Evolutionary conservation across 2,797 vertebrate species (phyloP).

Genomic region (Otolemur crassicaudatus): DNA sequence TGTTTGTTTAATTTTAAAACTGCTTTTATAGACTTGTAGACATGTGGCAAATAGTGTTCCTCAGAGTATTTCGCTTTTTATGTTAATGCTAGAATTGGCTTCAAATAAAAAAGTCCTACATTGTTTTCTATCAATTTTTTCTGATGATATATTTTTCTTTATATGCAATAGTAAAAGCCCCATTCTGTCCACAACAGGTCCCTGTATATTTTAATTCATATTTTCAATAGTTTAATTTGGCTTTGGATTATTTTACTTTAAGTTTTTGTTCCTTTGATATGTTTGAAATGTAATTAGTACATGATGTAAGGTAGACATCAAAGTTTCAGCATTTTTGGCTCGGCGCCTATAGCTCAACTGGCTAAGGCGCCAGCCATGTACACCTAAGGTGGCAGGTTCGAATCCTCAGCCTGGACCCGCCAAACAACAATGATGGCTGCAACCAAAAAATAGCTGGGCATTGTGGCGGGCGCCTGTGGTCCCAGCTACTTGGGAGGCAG

Average conservation of each 20-base stretch:
- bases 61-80: neutral
- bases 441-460: no score
- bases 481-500: no score
- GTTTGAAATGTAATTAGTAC: neutral
- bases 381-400: no score
- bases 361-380: no score
- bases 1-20: neutral
- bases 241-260: neutral
- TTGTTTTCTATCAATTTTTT: neutral
- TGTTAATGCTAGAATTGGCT: neutral
- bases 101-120: neutral
- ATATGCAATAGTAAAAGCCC: neutral
- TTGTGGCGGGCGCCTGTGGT: no score
- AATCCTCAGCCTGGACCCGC: no score
- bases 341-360: no score
- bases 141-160: neutral
- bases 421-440: no score
- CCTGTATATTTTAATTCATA: neutral
- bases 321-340: no score
- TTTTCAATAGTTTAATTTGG: slow-evolving; percentile 2
- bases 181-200: neutral
- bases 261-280: neutral
- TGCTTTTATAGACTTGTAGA: neutral
- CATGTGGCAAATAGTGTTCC: neutral
- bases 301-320: neutral